Evolutionary conservation across 2,797 vertebrate genomes (phyloP).

Genomic region (Menidia menidia): DNA sequence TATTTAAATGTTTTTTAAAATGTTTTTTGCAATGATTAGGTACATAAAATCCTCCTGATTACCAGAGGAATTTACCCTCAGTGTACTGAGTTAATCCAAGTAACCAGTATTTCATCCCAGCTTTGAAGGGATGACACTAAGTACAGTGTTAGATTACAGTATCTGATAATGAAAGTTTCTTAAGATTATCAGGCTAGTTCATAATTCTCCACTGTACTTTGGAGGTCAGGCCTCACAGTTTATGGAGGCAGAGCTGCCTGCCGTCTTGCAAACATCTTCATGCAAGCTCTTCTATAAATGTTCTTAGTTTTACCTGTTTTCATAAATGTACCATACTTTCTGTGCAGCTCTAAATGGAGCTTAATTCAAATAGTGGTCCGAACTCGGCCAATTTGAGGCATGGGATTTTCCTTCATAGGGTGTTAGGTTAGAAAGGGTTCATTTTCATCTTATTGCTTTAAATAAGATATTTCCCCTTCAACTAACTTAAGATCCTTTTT

Average conservation of each 20-base stretch:
- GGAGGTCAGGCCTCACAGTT: not conserved
- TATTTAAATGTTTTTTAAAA: not conserved
- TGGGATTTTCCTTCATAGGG: too few relatives aligned
- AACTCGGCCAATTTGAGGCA: not conserved
- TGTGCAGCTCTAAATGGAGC: not conserved
- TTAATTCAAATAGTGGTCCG: not conserved
- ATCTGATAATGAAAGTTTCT: not conserved
- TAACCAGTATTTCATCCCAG: not conserved
- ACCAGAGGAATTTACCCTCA: not conserved
- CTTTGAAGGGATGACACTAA: not conserved
- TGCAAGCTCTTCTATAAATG: not conserved
- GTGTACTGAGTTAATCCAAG: not conserved
- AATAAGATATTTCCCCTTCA: not conserved
- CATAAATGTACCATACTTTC: too few relatives aligned
- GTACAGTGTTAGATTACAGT: not conserved
- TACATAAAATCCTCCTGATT: not conserved
- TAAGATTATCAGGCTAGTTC: not conserved
- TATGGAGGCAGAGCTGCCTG: not conserved
- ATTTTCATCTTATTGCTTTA: too few relatives aligned
- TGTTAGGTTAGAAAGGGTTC: too few relatives aligned
- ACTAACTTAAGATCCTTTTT: not conserved
- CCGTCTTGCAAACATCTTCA: not conserved
- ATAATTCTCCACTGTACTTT: not conserved
- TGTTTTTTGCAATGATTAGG: not conserved
- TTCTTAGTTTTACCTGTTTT: too few relatives aligned